Percentiles rank a stretch among this genome's conserved stretches.
Evolutionary conservation across 2,113 vertebrate genomes (phyloP).

Genomic region (Podarcis muralis): DNA sequence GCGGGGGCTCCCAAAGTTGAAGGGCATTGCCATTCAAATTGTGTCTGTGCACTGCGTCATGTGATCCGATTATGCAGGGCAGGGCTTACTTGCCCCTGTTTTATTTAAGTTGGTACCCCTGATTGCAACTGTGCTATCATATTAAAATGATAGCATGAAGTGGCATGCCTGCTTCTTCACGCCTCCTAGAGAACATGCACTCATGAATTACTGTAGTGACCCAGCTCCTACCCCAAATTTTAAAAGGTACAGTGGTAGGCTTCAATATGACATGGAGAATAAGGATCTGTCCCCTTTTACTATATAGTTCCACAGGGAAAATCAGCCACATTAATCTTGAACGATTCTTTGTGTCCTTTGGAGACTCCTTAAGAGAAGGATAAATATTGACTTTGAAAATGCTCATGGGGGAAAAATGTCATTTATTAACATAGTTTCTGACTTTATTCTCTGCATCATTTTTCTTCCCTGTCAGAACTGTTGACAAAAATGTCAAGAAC

Average conservation of each 20-base stretch:
- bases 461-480: background rate
- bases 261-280: background rate
- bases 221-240: background rate
- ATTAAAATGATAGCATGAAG: background rate
- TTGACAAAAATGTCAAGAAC: background rate
- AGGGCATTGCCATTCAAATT: too few relatives aligned
- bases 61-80: too few relatives aligned
- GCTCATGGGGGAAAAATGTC: background rate
- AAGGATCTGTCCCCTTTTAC: background rate
- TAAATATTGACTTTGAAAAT: slow-evolving; percentile 23
- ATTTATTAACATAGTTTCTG: background rate
- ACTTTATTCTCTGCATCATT: background rate
- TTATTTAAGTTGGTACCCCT: too few relatives aligned
- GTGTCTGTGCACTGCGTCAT: too few relatives aligned
- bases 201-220: background rate
- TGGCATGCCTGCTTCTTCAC: background rate
- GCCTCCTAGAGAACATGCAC: background rate
- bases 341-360: background rate
- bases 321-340: background rate
- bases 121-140: too few relatives aligned
- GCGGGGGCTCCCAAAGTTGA: too few relatives aligned
- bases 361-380: background rate
- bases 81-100: too few relatives aligned
- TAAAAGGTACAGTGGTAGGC: background rate
- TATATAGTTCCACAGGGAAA: background rate